Conservation (phyloP, 2,888 invertebrate species). For the Tupiocoris notatus region DNA sequence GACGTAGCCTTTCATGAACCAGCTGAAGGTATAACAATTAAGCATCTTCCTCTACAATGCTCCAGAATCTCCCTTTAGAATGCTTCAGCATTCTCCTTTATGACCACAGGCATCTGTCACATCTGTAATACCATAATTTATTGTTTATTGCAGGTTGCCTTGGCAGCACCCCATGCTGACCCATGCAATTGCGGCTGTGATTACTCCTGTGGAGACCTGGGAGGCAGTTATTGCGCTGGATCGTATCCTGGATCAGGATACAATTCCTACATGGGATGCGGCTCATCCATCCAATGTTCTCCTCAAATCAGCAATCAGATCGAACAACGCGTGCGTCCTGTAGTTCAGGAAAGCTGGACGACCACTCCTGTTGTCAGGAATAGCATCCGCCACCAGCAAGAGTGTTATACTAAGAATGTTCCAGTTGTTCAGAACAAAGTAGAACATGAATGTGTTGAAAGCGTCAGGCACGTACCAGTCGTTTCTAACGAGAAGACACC, state of each 20-base stretch:
- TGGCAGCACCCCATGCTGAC: neutral
- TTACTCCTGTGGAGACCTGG: neutral
- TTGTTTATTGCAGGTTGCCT: too few species aligned
- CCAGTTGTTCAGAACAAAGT: slow-evolving; percentile 27
- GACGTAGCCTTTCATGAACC: too few species aligned
- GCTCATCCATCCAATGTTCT: neutral
- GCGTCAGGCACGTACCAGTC: slow-evolving; percentile 35
- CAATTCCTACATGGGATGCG: slow-evolving; percentile 3
- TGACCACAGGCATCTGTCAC: too few species aligned
- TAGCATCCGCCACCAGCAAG: slow-evolving; percentile 18
- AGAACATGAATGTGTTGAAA: neutral
- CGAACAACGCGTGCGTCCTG: slow-evolving; percentile 10
- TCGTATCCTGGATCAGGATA: neutral
- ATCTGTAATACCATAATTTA: too few species aligned
- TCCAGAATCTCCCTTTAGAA: too few species aligned
- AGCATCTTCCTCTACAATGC: too few species aligned
- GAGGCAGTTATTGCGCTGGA: neutral
- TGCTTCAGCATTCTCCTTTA: too few species aligned
- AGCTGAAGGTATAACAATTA: too few species aligned
- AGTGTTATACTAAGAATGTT: slow-evolving; percentile 18
- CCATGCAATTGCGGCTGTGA: slow-evolving; percentile 8
- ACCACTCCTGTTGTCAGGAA: slow-evolving; percentile 15
- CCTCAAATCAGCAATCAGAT: neutral
- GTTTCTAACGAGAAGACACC: neutral
- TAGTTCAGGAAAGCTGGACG: neutral